Percentiles rank a stretch among this genome's conserved stretches.
Conservation (phyloP, 2,797 vertebrate genomes). For the Columba guinea region DNA sequence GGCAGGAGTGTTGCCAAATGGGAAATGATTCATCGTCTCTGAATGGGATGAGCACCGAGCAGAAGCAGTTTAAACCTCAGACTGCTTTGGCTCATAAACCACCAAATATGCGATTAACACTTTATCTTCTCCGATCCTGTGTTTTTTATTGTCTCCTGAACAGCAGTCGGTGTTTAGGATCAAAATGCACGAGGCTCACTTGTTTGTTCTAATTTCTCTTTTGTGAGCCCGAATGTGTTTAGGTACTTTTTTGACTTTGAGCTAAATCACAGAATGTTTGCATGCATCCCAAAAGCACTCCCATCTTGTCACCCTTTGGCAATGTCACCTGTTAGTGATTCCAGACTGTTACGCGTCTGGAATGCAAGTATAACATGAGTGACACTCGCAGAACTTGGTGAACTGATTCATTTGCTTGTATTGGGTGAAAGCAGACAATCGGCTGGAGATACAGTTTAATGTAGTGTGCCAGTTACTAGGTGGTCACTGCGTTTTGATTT, state of each 20-base stretch:
- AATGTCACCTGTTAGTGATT: background rate
- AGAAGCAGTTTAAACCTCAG: conserved; percentile 74
- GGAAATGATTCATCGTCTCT: conserved; percentile 84
- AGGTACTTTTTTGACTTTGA: background rate
- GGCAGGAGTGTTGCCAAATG: conserved; percentile 76
- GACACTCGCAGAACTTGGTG: background rate
- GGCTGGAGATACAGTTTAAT: background rate
- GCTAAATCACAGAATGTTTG: background rate
- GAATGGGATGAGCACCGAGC: conserved; percentile 76
- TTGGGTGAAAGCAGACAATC: background rate
- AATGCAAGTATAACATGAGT: background rate
- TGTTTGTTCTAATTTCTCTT: background rate
- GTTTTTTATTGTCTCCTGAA: conserved; percentile 11
- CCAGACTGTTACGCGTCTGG: background rate
- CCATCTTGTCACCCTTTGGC: background rate
- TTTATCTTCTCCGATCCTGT: conserved; percentile 35
- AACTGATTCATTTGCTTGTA: background rate
- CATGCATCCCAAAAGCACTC: background rate
- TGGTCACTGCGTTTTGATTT: background rate
- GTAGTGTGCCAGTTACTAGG: background rate
- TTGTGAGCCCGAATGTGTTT: background rate
- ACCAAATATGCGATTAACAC: conserved; percentile 63
- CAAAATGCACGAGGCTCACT: background rate
- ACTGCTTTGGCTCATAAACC: conserved; percentile 67
- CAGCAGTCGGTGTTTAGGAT: background rate